phyloP scores from a whole-genome alignment of 2,113 vertebrate species.

The Salvator merianae region DNA sequence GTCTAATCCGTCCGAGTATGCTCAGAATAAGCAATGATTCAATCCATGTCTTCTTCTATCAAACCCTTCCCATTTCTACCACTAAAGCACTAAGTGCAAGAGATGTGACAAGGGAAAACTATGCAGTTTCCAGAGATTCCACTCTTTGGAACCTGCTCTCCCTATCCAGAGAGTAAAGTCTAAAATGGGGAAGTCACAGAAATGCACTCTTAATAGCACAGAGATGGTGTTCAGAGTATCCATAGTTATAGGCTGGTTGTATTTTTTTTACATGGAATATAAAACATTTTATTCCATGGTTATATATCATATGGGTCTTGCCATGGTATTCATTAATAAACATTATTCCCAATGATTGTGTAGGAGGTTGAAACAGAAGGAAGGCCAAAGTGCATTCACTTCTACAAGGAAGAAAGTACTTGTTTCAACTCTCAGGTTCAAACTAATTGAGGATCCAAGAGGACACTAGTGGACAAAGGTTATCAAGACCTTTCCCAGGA shows the following conservation, averaged over 20 bases:
- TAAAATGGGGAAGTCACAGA: no score
- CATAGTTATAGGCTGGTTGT: background rate
- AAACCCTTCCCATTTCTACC: background rate
- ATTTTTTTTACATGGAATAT: background rate
- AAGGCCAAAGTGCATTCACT: background rate
- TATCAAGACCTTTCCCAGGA: no score
- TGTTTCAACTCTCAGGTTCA: background rate
- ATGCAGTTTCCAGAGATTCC: background rate
- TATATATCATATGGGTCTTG: background rate
- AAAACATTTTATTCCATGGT: background rate
- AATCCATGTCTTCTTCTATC: background rate
- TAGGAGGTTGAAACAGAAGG: background rate
- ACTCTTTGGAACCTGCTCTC: background rate
- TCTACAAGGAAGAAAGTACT: background rate
- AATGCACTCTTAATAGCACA: background rate
- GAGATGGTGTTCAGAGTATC: background rate
- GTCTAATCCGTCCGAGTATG: background rate
- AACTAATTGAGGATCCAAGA: background rate
- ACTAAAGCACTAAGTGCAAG: background rate
- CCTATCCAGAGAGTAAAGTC: background rate
- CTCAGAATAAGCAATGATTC: background rate
- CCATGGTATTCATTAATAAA: background rate
- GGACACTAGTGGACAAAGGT: no score
- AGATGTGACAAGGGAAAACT: background rate
- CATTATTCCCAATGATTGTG: background rate